These are phyloP conservation scores for Nesoenas mayeri DNA, from an alignment of 2,113 vertebrate species.

Conservation along the genomic window DNA sequence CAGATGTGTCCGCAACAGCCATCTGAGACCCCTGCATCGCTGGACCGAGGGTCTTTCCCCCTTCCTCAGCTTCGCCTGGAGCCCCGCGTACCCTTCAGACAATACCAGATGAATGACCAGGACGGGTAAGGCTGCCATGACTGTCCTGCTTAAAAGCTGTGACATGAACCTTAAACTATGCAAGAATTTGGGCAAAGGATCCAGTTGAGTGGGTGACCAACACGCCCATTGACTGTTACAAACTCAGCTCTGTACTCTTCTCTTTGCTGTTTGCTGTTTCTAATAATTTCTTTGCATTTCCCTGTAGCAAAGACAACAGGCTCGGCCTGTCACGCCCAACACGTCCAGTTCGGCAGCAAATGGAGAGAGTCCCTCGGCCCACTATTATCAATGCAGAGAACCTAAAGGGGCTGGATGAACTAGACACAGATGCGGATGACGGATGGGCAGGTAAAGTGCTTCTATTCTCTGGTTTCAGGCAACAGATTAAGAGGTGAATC, in stretches of 20 bases:
- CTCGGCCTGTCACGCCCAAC: slow-evolving; percentile 75
- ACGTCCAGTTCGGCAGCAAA: slow-evolving; percentile 84
- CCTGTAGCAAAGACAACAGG: slow-evolving; percentile 83
- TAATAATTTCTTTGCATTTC: neutral
- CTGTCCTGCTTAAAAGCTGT: neutral
- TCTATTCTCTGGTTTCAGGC: neutral
- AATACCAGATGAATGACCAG: slow-evolving; percentile 85
- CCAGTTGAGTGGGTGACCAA: neutral
- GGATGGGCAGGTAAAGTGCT: slow-evolving; percentile 91
- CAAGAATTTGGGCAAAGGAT: neutral
- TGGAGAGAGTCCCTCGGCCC: slow-evolving; percentile 83
- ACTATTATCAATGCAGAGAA: slow-evolving; percentile 97
- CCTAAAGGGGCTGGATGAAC: slow-evolving; percentile 93
- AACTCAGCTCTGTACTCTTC: neutral
- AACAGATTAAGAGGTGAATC: neutral
- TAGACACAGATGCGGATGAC: slow-evolving; percentile 93
- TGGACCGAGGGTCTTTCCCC: slow-evolving; percentile 80
- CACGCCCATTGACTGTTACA: neutral
- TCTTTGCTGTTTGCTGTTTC: neutral
- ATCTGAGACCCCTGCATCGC: slow-evolving; percentile 78
- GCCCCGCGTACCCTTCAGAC: slow-evolving; percentile 87
- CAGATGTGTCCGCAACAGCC: slow-evolving; percentile 97
- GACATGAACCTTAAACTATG: neutral
- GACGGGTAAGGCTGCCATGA: slow-evolving; percentile 83
- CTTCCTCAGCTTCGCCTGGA: slow-evolving; percentile 89